Conservation (phyloP, 1,140 invertebrate genomes). For the Bombus vancouverensis region DNA sequence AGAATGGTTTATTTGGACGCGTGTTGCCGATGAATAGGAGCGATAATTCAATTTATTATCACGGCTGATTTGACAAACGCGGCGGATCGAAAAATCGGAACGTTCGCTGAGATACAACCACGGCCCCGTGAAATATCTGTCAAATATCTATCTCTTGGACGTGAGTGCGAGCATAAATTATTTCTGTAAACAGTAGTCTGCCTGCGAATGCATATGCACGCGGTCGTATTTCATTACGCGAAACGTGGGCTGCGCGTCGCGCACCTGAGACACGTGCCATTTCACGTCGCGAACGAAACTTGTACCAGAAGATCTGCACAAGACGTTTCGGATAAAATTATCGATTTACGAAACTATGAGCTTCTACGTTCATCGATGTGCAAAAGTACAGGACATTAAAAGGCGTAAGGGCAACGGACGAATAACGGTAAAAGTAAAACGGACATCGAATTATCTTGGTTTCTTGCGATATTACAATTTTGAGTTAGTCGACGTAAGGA, state of each 20-base stretch:
- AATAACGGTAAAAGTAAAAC: neutral
- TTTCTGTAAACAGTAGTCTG: conserved; percentile 18
- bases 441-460: too few species aligned
- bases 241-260: conserved; percentile 9
- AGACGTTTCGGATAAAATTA: neutral
- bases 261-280: conserved; percentile 33
- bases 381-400: too few species aligned
- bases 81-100: conserved; percentile 16
- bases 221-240: conserved; percentile 48
- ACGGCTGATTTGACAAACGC: neutral
- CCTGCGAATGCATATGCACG: conserved; percentile 18
- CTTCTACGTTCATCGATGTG: too few species aligned
- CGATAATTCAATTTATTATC: conserved; percentile 15
- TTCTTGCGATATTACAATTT: neutral
- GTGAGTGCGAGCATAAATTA: conserved; percentile 22
- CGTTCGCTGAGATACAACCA: neutral
- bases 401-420: too few species aligned
- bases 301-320: too few species aligned
- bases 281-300: conserved; percentile 7
- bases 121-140: conserved; percentile 7
- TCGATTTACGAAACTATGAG: too few species aligned
- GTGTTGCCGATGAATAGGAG: too few species aligned
- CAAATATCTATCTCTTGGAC: neutral
- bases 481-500: too few species aligned
- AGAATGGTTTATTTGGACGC: conserved; percentile 7